These are phyloP conservation scores for Mobula hypostoma DNA, from an alignment of 2,113 vertebrate genomes.

Conservation along the genomic window DNA sequence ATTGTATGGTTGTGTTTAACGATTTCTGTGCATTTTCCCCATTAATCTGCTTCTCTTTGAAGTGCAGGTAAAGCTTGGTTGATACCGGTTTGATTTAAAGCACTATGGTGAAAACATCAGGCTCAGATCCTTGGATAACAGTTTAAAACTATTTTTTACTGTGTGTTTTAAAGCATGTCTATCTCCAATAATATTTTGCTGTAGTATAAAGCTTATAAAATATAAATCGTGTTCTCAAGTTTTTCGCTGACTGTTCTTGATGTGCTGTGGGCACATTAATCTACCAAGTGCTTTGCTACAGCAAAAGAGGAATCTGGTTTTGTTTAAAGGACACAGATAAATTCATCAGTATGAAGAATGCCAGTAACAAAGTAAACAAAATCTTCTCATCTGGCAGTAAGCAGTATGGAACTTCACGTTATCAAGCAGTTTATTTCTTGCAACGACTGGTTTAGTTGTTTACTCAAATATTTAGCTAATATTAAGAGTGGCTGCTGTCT, in stretches of 20 bases:
- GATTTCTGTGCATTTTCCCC: background rate
- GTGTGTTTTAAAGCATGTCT: background rate
- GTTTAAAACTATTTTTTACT: background rate
- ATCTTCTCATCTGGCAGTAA: background rate
- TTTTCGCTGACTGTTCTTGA: background rate
- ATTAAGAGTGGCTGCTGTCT: background rate
- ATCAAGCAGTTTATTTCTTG: background rate
- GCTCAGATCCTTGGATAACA: background rate
- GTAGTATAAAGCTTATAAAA: background rate
- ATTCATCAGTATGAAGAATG: background rate
- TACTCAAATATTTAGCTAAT: slow-evolving; percentile 2
- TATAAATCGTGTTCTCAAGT: background rate
- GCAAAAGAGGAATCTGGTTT: background rate
- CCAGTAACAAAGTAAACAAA: background rate
- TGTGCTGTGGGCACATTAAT: background rate
- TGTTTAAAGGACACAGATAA: background rate
- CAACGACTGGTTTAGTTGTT: background rate
- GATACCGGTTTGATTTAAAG: background rate
- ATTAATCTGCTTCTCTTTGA: background rate
- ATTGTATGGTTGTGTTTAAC: background rate
- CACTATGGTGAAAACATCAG: background rate
- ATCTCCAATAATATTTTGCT: background rate
- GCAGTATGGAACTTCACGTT: background rate
- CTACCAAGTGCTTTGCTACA: background rate
- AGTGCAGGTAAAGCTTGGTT: background rate